Percentiles rank a stretch among this genome's conserved stretches.
Conservation (phyloP, 2,797 vertebrate species). For the Scolopax bukidnonensis region DNA sequence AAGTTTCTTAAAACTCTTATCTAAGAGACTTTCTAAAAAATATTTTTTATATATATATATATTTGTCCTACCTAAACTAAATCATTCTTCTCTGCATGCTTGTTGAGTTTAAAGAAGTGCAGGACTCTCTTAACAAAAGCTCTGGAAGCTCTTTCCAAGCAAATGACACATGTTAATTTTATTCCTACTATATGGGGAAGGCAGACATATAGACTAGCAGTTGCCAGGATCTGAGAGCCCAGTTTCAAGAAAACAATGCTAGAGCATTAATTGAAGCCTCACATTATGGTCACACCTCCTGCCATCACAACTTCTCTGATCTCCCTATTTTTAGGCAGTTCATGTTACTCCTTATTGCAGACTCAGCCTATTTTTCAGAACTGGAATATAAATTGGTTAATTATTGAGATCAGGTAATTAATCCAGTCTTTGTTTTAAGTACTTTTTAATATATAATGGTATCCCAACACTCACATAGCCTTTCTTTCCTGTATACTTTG, state of each 20-base stretch:
- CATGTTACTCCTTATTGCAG: not conserved
- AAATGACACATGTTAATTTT: not conserved
- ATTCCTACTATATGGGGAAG: not conserved
- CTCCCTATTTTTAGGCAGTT: not conserved
- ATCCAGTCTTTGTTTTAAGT: not conserved
- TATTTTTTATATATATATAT: too few relatives aligned
- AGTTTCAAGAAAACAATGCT: not conserved
- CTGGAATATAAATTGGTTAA: not conserved
- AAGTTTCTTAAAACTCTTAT: not conserved
- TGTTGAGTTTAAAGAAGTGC: not conserved
- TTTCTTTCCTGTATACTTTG: not conserved
- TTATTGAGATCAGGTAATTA: not conserved
- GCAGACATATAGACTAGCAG: not conserved
- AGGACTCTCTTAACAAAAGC: not conserved
- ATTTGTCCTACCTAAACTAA: not conserved
- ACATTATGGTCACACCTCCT: fast-evolving
- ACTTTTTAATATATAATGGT: not conserved
- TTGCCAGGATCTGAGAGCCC: not conserved
- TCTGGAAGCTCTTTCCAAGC: not conserved
- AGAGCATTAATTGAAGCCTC: not conserved
- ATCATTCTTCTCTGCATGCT: not conserved
- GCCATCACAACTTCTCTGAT: not conserved
- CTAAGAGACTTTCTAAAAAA: not conserved
- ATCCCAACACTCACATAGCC: not conserved
- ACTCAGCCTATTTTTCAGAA: not conserved